Percentiles rank a stretch among this genome's conserved stretches.
Conservation (phyloP, 2,113 vertebrate species). For the Leptobrachium ailaonicum region DNA sequence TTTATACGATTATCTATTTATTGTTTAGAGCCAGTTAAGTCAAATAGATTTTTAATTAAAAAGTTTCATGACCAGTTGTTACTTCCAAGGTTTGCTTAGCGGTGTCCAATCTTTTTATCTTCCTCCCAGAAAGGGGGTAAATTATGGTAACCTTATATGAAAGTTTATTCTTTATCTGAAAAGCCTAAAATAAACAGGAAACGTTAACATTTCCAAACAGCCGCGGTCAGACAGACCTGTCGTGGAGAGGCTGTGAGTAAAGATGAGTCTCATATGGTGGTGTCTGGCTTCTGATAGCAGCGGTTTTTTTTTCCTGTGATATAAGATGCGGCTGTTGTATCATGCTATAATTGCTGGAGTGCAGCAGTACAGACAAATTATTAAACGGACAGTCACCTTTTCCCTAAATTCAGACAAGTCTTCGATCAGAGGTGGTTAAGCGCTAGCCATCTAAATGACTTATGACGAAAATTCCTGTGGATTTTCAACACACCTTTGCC, state of each 20-base stretch:
- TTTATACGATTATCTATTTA: too few species aligned
- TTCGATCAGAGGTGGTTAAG: too few species aligned
- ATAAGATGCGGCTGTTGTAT: not conserved
- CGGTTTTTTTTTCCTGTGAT: not conserved
- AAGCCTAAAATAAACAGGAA: constrained; percentile 31
- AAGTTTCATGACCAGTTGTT: not conserved
- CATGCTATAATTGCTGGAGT: not conserved
- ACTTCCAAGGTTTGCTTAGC: not conserved
- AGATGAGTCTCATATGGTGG: constrained; percentile 13
- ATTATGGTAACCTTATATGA: not conserved
- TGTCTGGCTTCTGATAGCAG: constrained; percentile 9
- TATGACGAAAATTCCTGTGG: too few species aligned
- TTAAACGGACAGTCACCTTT: too few species aligned
- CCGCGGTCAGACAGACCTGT: constrained; percentile 31
- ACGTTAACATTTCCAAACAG: constrained; percentile 3
- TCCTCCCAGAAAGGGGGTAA: constrained; percentile 7
- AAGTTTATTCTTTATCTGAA: not conserved
- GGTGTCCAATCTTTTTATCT: not conserved
- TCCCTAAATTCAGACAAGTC: too few species aligned
- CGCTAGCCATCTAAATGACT: too few species aligned
- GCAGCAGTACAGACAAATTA: not conserved
- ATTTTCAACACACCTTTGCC: too few species aligned
- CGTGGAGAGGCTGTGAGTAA: constrained; percentile 2
- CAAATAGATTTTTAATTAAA: not conserved
- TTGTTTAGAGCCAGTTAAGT: not conserved